phyloP scores from a whole-genome alignment of 1,140 invertebrate species.

The Cotesia chilonis region DNA sequence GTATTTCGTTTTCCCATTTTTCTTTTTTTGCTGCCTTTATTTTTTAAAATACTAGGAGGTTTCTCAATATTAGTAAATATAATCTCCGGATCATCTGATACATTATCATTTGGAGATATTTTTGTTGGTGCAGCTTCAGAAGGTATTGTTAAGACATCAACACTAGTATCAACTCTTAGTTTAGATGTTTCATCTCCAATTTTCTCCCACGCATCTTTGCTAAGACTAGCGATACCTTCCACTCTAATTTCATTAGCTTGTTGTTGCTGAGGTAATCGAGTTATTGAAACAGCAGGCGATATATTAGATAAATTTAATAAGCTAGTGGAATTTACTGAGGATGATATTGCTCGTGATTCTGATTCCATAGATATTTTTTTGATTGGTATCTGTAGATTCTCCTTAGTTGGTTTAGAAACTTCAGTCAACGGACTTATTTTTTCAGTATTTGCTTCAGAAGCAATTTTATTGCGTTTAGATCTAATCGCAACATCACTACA shows the following conservation, averaged over 20 bases:
- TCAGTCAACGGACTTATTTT: background rate
- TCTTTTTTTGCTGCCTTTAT: slow-evolving; percentile 36
- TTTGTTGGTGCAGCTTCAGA: background rate
- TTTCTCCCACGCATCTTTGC: slow-evolving; percentile 44
- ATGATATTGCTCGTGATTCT: background rate
- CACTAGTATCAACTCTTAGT: background rate
- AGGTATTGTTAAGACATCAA: background rate
- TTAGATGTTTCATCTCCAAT: slow-evolving; percentile 24
- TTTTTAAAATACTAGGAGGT: slow-evolving; percentile 18
- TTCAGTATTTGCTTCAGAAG: slow-evolving; percentile 5
- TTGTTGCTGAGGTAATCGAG: slow-evolving; percentile 15
- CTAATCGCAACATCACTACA: slow-evolving; percentile 44
- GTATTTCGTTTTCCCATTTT: slow-evolving; percentile 19
- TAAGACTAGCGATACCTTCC: slow-evolving; percentile 41
- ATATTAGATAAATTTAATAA: slow-evolving; percentile 3
- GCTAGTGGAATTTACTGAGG: background rate
- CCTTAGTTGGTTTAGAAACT: background rate
- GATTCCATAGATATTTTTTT: background rate
- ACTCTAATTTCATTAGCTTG: slow-evolving; percentile 35
- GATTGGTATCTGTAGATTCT: background rate
- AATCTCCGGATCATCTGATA: slow-evolving; percentile 41
- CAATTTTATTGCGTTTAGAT: slow-evolving; percentile 36
- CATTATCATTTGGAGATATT: background rate
- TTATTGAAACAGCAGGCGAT: slow-evolving; percentile 5
- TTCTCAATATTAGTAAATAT: slow-evolving; percentile 41